These are phyloP conservation scores for Bembecia ichneumoniformis DNA, from an alignment of 2,888 invertebrate species.

Conservation along the genomic window DNA sequence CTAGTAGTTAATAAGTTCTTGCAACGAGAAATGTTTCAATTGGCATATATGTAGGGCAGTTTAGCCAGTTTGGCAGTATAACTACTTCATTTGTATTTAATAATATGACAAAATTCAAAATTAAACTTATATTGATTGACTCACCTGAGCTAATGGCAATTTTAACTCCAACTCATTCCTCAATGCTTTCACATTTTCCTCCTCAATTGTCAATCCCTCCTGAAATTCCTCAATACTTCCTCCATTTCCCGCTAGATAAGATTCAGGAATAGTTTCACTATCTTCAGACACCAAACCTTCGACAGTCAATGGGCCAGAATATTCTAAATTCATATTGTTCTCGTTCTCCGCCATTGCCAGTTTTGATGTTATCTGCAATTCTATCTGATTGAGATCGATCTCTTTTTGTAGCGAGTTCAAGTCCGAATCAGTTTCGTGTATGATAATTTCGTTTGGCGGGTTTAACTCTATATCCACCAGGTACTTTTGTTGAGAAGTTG, in stretches of 20 bases:
- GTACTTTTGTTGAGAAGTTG: slow-evolving; percentile 51
- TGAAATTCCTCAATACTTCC: slow-evolving; percentile 65
- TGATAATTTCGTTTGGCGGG: slow-evolving; percentile 16
- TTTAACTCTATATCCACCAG: slow-evolving; percentile 48
- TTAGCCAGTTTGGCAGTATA: too few species aligned
- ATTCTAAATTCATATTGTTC: slow-evolving; percentile 66
- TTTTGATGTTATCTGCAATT: slow-evolving; percentile 59
- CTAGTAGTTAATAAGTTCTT: too few species aligned
- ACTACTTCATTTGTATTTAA: too few species aligned
- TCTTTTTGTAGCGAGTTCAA: slow-evolving; percentile 28
- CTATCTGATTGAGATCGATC: slow-evolving; percentile 55
- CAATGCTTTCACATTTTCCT: slow-evolving; percentile 79
- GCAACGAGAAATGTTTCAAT: too few species aligned
- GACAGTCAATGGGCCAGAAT: slow-evolving; percentile 53
- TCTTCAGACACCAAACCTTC: slow-evolving; percentile 41
- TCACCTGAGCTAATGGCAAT: slow-evolving; percentile 77
- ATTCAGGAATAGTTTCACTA: slow-evolving; percentile 33
- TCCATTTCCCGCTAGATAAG: slow-evolving; percentile 61
- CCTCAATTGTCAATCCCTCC: slow-evolving; percentile 75
- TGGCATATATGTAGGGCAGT: too few species aligned
- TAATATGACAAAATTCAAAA: too few species aligned
- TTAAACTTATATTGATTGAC: not conserved
- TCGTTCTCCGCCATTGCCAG: slow-evolving; percentile 68
- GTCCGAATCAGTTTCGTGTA: slow-evolving; percentile 20
- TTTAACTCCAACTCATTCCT: slow-evolving; percentile 80